Conservation (phyloP, 2,113 vertebrate genomes). For the Progne subis region DNA sequence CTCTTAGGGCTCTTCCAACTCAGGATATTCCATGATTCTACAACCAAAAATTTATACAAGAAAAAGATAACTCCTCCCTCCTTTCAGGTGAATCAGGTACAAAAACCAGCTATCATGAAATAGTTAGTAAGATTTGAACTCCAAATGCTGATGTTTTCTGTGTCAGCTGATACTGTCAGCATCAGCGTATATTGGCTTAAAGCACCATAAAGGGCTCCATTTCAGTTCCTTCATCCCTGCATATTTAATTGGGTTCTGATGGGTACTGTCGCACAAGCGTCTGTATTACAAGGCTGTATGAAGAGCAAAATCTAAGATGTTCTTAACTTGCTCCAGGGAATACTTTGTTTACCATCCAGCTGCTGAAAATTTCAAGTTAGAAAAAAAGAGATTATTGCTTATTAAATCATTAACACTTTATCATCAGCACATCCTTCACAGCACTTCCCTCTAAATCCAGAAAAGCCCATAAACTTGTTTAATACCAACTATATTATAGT, state of each 20-base stretch:
- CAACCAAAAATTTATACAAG: neutral
- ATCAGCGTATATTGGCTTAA: neutral
- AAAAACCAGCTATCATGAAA: neutral
- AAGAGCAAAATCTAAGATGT: neutral
- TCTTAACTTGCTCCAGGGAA: neutral
- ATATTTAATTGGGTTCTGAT: neutral
- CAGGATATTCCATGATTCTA: neutral
- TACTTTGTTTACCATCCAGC: neutral
- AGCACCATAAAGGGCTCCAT: neutral
- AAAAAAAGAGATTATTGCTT: neutral
- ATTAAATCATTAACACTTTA: neutral
- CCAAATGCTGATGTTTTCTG: neutral
- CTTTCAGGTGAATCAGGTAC: neutral
- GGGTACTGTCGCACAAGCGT: neutral
- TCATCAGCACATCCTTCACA: neutral
- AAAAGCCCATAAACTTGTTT: neutral
- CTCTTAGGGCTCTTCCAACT: neutral
- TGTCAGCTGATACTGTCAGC: neutral
- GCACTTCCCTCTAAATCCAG: neutral
- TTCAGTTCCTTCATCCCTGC: neutral
- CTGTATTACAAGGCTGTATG: neutral
- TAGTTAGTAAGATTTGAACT: neutral
- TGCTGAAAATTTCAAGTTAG: neutral
- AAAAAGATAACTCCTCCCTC: neutral
- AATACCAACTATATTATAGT: neutral